phyloP scores from a whole-genome alignment of 1,140 invertebrate species.

The Caerostris extrusa region DNA sequence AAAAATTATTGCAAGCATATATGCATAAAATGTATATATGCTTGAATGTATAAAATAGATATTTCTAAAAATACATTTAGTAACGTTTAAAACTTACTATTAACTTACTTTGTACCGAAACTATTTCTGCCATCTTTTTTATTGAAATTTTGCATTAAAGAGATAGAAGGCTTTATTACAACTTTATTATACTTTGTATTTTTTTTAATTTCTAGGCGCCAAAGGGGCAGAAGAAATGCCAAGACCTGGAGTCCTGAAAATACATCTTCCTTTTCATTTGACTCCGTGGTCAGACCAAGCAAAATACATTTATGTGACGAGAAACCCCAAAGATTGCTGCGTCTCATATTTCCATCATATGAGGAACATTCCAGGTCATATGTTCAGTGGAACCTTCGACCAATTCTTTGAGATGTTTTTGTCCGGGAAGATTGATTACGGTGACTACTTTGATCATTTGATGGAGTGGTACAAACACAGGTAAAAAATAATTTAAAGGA shows the following conservation, averaged over 20 bases:
- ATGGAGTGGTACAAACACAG: slow-evolving; percentile 79
- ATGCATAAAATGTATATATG: too few relatives aligned
- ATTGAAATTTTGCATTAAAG: too few relatives aligned
- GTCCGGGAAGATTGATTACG: slow-evolving; percentile 80
- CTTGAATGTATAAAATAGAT: too few relatives aligned
- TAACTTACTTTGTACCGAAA: too few relatives aligned
- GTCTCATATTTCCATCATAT: slow-evolving; percentile 78
- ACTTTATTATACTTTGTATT: neutral
- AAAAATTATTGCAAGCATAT: too few relatives aligned
- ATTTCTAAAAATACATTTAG: too few relatives aligned
- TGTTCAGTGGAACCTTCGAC: slow-evolving; percentile 80
- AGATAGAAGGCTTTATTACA: too few relatives aligned
- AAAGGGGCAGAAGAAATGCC: slow-evolving; percentile 51
- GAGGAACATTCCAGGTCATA: slow-evolving; percentile 3
- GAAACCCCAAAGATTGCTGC: slow-evolving; percentile 79
- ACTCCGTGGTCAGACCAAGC: slow-evolving; percentile 83
- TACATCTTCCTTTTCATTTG: slow-evolving; percentile 79
- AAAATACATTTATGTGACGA: slow-evolving; percentile 82
- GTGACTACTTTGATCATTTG: slow-evolving; percentile 81
- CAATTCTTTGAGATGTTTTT: slow-evolving; percentile 81
- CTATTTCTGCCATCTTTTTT: too few relatives aligned
- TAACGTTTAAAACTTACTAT: too few relatives aligned
- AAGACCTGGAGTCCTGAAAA: slow-evolving; percentile 82
- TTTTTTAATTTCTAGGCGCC: neutral
- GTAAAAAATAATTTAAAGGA: slow-evolving; percentile 60